A percentile compares a stretch with the other conserved stretches of the same genome.
These are phyloP conservation scores for Calephelis virginiensis DNA, from an alignment of 1,140 invertebrate genomes.

Conservation along the genomic window DNA sequence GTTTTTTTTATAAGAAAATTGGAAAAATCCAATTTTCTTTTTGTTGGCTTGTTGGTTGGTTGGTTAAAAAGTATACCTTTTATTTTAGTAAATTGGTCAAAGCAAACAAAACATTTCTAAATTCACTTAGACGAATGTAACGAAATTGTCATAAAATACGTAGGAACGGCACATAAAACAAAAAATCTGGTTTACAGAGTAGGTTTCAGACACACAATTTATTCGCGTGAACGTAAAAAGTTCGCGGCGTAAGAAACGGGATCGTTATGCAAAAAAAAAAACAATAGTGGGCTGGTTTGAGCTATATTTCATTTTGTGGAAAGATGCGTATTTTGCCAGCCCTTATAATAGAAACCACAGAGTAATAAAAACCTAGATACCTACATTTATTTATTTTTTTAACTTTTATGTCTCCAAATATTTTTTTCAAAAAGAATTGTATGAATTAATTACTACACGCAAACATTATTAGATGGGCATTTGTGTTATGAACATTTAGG, in stretches of 20 bases:
- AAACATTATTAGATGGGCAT: no score
- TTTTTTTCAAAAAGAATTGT: no score
- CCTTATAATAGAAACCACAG: slow-evolving; percentile 9
- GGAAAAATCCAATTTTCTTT: no score
- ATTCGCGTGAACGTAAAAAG: slow-evolving; percentile 4
- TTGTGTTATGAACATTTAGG: no score
- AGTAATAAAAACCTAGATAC: background rate
- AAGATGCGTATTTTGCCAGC: slow-evolving; percentile 1
- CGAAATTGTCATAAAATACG: background rate
- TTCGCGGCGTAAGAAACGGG: slow-evolving; percentile 1
- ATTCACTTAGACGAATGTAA: background rate
- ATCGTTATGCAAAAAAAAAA: slow-evolving; percentile 10
- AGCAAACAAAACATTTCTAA: background rate
- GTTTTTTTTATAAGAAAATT: no score
- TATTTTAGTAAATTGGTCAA: background rate
- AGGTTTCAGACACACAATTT: background rate
- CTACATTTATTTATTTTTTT: background rate
- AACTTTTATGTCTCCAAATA: no score
- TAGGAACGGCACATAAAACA: background rate
- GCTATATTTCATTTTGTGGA: slow-evolving; percentile 3
- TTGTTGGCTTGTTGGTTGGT: no score
- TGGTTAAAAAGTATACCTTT: no score
- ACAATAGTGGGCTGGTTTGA: slow-evolving; percentile 11
- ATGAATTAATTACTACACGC: no score
- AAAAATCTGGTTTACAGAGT: slow-evolving; percentile 1